Evolutionary conservation across 2,797 vertebrate species (phyloP).

Genomic region (Eleutherodactylus coqui): DNA sequence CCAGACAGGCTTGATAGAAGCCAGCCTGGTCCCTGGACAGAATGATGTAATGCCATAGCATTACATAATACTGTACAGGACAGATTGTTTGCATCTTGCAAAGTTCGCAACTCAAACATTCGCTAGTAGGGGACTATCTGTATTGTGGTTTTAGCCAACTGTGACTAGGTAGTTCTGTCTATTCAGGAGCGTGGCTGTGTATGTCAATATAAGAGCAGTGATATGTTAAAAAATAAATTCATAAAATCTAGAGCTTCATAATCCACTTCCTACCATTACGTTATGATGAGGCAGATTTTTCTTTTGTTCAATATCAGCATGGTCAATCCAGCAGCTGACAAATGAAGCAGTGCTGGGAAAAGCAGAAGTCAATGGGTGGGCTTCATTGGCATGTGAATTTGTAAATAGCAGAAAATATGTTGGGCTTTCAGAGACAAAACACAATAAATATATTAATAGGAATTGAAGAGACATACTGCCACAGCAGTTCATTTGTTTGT

Average conservation of each 20-base stretch:
- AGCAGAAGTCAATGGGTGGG: conserved; percentile 21
- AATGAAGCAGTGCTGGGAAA: conserved; percentile 14
- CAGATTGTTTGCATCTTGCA: too few species aligned
- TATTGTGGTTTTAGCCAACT: too few species aligned
- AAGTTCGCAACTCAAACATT: too few species aligned
- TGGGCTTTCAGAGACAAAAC: neutral
- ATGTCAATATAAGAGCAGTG: neutral
- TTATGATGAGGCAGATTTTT: neutral
- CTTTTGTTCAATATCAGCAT: conserved; percentile 42
- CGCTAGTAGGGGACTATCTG: too few species aligned
- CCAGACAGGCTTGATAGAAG: too few species aligned
- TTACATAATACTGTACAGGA: too few species aligned
- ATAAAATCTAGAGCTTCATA: conserved; percentile 21
- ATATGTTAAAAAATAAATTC: neutral
- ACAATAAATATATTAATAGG: conserved; percentile 25
- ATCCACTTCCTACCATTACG: conserved; percentile 28
- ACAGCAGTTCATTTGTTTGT: conserved; percentile 28
- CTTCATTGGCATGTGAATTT: neutral
- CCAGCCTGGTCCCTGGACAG: too few species aligned
- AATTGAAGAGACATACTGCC: neutral
- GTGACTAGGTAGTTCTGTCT: too few species aligned
- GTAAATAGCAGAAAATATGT: neutral
- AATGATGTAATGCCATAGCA: too few species aligned
- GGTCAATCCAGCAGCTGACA: conserved; percentile 31
- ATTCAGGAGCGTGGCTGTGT: too few species aligned